Conservation (phyloP, 2,888 invertebrate genomes). For the Orthosia gothica region DNA sequence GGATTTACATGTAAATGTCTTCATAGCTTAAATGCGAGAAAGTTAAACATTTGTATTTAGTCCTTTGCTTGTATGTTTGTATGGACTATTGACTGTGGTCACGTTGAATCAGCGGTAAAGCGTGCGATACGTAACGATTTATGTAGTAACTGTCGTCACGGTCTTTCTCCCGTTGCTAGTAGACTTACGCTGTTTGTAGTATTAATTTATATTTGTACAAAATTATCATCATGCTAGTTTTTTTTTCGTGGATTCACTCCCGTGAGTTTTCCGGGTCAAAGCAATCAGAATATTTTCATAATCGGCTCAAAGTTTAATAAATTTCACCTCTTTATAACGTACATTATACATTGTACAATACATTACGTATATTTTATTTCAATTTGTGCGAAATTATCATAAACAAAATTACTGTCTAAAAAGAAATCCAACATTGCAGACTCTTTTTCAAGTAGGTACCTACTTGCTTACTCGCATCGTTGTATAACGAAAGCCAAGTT, state of each 20-base stretch:
- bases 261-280: not conserved
- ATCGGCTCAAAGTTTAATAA: not conserved
- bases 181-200: slow-evolving; percentile 12
- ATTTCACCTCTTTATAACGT: not conserved
- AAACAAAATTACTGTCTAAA: not conserved
- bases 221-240: not conserved
- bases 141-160: slow-evolving; percentile 39
- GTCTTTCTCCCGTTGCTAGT: slow-evolving; percentile 16
- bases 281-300: not conserved
- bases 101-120: slow-evolving; percentile 50
- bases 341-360: no score
- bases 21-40: slow-evolving; percentile 42
- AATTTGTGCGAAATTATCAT: not conserved
- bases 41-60: slow-evolving; percentile 45
- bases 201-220: not conserved
- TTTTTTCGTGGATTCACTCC: not conserved
- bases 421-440: not conserved
- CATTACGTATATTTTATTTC: not conserved
- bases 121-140: slow-evolving; percentile 41
- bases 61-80: slow-evolving; percentile 47
- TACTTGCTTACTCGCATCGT: slow-evolving; percentile 13
- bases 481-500: slow-evolving; percentile 23
- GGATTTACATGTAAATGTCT: slow-evolving; percentile 41
- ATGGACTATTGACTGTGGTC: slow-evolving; percentile 49
- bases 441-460: slow-evolving; percentile 5